These are phyloP conservation scores for Xiphophorus birchmanni DNA, from an alignment of 2,797 vertebrate genomes.

Conservation along the genomic window DNA sequence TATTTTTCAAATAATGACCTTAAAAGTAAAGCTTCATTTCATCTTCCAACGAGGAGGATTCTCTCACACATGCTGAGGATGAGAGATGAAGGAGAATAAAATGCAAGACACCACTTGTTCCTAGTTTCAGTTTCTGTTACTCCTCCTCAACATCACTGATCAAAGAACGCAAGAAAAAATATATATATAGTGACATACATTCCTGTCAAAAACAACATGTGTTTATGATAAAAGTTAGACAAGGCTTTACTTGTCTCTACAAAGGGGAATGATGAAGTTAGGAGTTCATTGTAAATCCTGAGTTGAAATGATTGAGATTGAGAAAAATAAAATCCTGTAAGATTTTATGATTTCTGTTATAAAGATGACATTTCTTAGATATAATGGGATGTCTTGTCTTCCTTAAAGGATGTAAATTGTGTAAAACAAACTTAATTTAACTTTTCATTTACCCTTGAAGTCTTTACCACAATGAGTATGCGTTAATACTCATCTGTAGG, in stretches of 20 bases:
- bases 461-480: not conserved
- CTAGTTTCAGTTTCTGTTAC: not conserved
- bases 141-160: not conserved
- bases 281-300: not conserved
- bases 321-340: not conserved
- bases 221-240: not conserved
- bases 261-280: not conserved
- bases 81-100: not conserved
- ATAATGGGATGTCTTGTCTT: not conserved
- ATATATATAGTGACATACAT: not conserved
- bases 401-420: not conserved
- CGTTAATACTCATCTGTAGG: not conserved
- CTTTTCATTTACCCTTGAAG: not conserved
- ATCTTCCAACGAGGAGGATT: not conserved
- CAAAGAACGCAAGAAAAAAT: not conserved
- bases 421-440: not conserved
- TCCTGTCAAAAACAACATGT: not conserved
- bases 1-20: not conserved
- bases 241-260: not conserved
- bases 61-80: not conserved
- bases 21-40: not conserved
- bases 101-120: not conserved
- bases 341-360: not conserved
- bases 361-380: not conserved
- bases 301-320: not conserved